Evolutionary conservation across 2,113 vertebrate species (phyloP), one percentile per base, ranked within the genome.

Genomic region (Silurus meridionalis): DNA sequence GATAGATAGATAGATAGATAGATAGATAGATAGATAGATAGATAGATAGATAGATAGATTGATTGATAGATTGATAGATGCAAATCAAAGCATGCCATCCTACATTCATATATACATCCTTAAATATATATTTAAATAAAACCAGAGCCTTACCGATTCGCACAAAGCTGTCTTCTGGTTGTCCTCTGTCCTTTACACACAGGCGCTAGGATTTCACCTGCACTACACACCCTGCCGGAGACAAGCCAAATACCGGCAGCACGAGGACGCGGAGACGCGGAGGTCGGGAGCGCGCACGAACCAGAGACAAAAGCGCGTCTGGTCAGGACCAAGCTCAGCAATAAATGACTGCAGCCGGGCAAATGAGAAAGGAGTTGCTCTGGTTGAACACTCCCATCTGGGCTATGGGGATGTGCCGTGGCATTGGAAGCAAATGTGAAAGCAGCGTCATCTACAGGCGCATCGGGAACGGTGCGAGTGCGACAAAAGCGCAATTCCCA

Each of bases 381-480:
- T 10, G 80, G 48, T 14, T 83, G 46, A 86, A 87, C 86, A 87
- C 86, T 87, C 86, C 86, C 86, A 66, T 86, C 80, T 66, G 19
- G 17, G 19, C 21, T 28, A 23, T 9, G n/a, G 66, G 25, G 8
- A 37, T 17, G 46, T 50, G 69, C 17, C 21, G 6, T 46, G 25
- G 64, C 69, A 46, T 37, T 37, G 37, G 37, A 37, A 3, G 37
- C 37, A 15, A 48, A 13, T 53, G 71, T 57, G 9, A 60, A 67
- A 67, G 3, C 23, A 58, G 80, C 86, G 80, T 71, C 86, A 14
- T 52, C 86, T 87, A 53, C 50, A 19, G 71, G 10, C 3, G 0
- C 10, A 1, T 78, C 60, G 14, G 21, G 25, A 78, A 53, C n/a
- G 48, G 72, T 78, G 61, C 83, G 8, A 52, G 37, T 37, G 37